A percentile compares a stretch with the other conserved stretches of the same genome.
Evolutionary conservation across 2,888 invertebrate species (phyloP).

Genomic region (Digitonthophagus gazella): DNA sequence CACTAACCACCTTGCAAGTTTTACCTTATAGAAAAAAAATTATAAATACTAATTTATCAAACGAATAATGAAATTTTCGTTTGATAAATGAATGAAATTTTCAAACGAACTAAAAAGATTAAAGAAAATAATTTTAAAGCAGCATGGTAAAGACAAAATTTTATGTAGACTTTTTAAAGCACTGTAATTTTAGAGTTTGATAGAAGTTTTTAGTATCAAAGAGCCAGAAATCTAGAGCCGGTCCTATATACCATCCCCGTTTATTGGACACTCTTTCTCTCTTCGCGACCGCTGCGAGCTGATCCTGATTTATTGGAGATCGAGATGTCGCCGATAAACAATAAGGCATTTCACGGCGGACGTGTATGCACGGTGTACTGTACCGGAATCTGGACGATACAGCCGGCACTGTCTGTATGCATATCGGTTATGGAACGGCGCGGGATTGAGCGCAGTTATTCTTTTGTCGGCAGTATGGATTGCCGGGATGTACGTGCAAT

Average conservation of each 20-base stretch:
- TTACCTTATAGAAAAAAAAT: too few relatives aligned
- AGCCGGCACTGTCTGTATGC: not conserved
- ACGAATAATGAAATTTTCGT: too few relatives aligned
- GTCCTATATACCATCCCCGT: not conserved
- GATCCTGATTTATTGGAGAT: conserved; percentile 39
- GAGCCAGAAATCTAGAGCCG: not conserved
- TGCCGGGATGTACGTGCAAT: conserved; percentile 12
- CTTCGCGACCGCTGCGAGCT: conserved; percentile 24
- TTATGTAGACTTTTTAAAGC: too few relatives aligned
- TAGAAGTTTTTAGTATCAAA: not conserved
- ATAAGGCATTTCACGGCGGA: conserved; percentile 26
- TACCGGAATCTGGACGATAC: conserved; percentile 8
- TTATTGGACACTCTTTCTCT: not conserved
- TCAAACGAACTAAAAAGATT: too few relatives aligned
- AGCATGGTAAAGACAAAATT: too few relatives aligned
- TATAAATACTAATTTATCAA: too few relatives aligned
- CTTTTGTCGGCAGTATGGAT: conserved; percentile 13
- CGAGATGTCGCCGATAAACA: conserved; percentile 33
- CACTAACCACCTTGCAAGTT: too few relatives aligned
- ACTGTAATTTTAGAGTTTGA: not conserved
- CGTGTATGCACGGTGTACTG: conserved; percentile 5
- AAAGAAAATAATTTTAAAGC: too few relatives aligned
- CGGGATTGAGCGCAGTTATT: conserved; percentile 11
- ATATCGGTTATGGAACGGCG: conserved; percentile 11
- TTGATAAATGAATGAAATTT: too few relatives aligned